phyloP scores from a whole-genome alignment of 2,888 invertebrate species.

The Seira musarum region DNA sequence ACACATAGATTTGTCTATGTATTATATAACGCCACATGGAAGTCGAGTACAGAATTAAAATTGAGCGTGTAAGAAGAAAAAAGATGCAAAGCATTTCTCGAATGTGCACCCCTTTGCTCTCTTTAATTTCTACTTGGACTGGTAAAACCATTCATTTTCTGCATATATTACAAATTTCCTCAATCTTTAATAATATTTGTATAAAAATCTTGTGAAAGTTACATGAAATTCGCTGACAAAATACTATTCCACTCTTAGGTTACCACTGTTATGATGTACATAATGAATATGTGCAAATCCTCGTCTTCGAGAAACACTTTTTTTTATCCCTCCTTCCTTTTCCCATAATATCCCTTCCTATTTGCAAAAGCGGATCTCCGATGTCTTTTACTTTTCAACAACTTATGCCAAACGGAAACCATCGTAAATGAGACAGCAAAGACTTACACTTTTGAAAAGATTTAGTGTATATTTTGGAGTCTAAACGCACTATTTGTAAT shows the following conservation, averaged over 20 bases:
- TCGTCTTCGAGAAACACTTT: background rate
- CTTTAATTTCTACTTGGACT: slow-evolving; percentile 2
- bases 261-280: slow-evolving; percentile 17
- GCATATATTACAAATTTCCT: too few relatives aligned
- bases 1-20: slow-evolving; percentile 32
- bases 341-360: slow-evolving; percentile 3
- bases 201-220: background rate
- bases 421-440: slow-evolving; percentile 15
- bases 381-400: background rate
- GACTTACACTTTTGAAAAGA: background rate
- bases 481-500: too few relatives aligned
- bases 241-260: slow-evolving; percentile 38
- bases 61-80: slow-evolving; percentile 48
- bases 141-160: too few relatives aligned
- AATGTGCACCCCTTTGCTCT: slow-evolving; percentile 43
- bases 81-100: slow-evolving; percentile 42
- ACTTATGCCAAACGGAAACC: slow-evolving; percentile 41
- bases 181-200: slow-evolving; percentile 5
- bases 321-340: slow-evolving; percentile 19
- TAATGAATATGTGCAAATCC: too few relatives aligned
- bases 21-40: slow-evolving; percentile 50
- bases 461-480: too few relatives aligned
- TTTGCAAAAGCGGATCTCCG: too few relatives aligned
- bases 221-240: slow-evolving; percentile 20
- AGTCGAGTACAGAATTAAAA: slow-evolving; percentile 53